These are phyloP conservation scores for Machimus rusticus DNA, from an alignment of 2,888 invertebrate species.

Conservation along the genomic window DNA sequence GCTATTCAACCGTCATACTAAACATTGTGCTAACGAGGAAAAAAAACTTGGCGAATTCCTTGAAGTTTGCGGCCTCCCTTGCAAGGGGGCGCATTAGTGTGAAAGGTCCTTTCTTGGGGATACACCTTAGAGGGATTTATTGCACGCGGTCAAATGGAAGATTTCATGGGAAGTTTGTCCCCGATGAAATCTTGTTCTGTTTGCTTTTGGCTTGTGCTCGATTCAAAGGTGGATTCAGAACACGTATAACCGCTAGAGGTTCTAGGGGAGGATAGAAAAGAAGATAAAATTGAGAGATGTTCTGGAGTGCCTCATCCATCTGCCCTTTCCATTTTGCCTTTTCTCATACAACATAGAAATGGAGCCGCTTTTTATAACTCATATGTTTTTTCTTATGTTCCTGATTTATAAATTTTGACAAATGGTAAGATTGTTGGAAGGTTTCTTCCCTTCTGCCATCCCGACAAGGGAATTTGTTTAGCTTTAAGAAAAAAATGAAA, in stretches of 20 bases:
- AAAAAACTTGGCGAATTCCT: not conserved
- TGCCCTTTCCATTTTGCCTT: not conserved
- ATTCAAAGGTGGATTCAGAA: not conserved
- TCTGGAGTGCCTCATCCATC: not conserved
- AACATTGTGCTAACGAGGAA: not conserved
- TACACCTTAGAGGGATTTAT: not conserved
- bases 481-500: not conserved
- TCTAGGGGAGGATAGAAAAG: not conserved
- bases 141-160: constrained; percentile 8
- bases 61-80: not conserved
- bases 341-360: not conserved
- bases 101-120: not conserved
- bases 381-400: not conserved
- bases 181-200: not conserved
- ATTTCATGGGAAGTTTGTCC: not conserved
- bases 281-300: not conserved
- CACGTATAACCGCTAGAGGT: not conserved
- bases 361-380: not conserved
- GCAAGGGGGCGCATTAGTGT: not conserved
- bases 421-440: not conserved
- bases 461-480: not conserved
- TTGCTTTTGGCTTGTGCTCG: not conserved
- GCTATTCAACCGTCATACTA: not conserved
- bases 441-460: not conserved
- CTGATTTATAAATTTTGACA: constrained; percentile 2